A percentile compares a stretch with the other conserved stretches of the same genome.
Evolutionary conservation across 1,140 invertebrate species (phyloP).

Genomic region (Agrilus planipennis): DNA sequence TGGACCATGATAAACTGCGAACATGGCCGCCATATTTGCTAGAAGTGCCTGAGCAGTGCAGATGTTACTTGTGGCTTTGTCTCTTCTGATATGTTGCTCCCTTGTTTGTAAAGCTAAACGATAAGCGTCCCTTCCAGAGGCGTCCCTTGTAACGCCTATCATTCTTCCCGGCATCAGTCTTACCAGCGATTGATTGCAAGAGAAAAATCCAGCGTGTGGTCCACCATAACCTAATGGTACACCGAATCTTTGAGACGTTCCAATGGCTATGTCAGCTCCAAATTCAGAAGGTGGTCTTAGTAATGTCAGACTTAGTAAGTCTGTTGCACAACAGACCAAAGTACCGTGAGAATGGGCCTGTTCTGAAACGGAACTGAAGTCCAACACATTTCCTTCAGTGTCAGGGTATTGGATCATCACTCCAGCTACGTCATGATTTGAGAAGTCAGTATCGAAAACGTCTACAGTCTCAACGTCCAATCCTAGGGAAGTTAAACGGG

Average conservation of each 20-base stretch:
- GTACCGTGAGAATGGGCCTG: slow-evolving; percentile 83
- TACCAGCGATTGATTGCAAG: slow-evolving; percentile 73
- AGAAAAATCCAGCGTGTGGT: slow-evolving; percentile 88
- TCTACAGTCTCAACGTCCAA: slow-evolving; percentile 63
- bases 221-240: slow-evolving; percentile 79
- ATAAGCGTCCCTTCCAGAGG: slow-evolving; percentile 77
- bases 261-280: slow-evolving; percentile 86
- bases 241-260: slow-evolving; percentile 90
- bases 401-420: slow-evolving; percentile 96
- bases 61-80: slow-evolving; percentile 98
- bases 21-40: slow-evolving; percentile 97
- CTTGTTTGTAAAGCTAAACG: slow-evolving; percentile 92
- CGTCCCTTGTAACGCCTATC: slow-evolving; percentile 74
- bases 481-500: slow-evolving; percentile 72
- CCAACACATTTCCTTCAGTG: slow-evolving; percentile 77
- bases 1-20: slow-evolving; percentile 94
- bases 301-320: slow-evolving; percentile 77
- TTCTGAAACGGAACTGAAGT: slow-evolving; percentile 67
- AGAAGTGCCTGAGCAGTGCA: slow-evolving; percentile 97
- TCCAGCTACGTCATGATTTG: slow-evolving; percentile 69
- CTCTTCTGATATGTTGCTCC: slow-evolving; percentile 95
- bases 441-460: slow-evolving; percentile 64
- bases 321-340: slow-evolving; percentile 80
- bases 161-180: slow-evolving; percentile 94
- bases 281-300: slow-evolving; percentile 88